A percentile compares a stretch with the other conserved stretches of the same genome.
phyloP scores from a whole-genome alignment of 53 echinoderm and acorn worm genomes.

The Patiria pectinifera region DNA sequence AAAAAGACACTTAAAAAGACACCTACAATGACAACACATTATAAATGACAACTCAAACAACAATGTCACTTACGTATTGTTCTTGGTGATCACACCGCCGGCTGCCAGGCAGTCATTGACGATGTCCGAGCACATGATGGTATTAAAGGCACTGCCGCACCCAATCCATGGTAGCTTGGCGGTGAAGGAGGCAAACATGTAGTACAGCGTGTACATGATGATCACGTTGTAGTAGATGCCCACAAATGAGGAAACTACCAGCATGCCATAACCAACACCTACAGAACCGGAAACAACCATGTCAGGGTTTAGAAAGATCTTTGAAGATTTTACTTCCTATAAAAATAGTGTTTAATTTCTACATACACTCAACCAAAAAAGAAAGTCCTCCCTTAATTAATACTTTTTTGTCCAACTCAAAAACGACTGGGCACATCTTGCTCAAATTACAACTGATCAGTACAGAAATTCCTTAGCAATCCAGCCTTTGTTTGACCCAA shows the following conservation, averaged over 20 bases:
- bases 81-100: constrained; percentile 28
- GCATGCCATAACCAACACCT: constrained; percentile 79
- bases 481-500: too few species aligned
- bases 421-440: too few species aligned
- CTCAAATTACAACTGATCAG: too few species aligned
- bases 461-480: too few species aligned
- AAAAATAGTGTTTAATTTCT: too few species aligned
- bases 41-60: not conserved
- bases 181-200: constrained; percentile 72
- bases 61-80: constrained; percentile 31
- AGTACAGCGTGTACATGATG: constrained; percentile 76
- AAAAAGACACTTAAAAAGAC: too few species aligned
- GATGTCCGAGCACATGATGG: constrained; percentile 29
- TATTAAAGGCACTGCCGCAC: constrained; percentile 61
- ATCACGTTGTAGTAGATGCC: constrained; percentile 77
- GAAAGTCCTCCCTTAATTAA: too few species aligned
- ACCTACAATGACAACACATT: too few species aligned
- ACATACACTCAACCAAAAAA: too few species aligned
- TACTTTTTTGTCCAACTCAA: too few species aligned
- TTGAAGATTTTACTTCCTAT: not conserved
- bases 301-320: not conserved
- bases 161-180: constrained; percentile 67
- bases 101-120: constrained; percentile 21
- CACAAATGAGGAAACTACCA: constrained; percentile 62
- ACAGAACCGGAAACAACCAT: not conserved